These are phyloP conservation scores for Liopterus haemorrhoidalis DNA, from an alignment of 2,888 invertebrate species.

Conservation along the genomic window DNA sequence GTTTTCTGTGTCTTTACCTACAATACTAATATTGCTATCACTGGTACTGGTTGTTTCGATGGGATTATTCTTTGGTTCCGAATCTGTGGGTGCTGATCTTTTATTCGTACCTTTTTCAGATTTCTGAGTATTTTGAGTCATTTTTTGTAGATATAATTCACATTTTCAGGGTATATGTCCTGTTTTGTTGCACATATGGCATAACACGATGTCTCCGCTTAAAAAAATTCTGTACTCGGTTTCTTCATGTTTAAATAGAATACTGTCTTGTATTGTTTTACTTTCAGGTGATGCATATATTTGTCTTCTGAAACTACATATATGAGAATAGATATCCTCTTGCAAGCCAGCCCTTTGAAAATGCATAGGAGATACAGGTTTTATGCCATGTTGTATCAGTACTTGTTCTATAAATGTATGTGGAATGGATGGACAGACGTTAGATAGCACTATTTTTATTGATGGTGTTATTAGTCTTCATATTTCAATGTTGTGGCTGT, in stretches of 20 bases:
- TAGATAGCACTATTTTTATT: constrained; percentile 6
- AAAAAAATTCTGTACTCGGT: constrained; percentile 6
- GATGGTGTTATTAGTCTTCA: constrained; percentile 6
- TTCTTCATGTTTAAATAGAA: constrained; percentile 6
- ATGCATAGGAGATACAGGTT: constrained; percentile 6
- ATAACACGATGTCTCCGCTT: constrained; percentile 8
- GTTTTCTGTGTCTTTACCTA: no score
- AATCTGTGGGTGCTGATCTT: constrained; percentile 5
- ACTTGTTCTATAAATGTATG: neutral
- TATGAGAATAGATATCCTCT: constrained; percentile 4
- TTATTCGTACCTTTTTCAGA: no score
- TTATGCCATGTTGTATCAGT: constrained; percentile 2
- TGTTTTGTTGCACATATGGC: constrained; percentile 4
- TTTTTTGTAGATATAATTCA: constrained; percentile 1
- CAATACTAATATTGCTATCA: no score
- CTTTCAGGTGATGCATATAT: constrained; percentile 2
- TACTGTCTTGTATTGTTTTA: constrained; percentile 7
- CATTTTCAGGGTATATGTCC: neutral
- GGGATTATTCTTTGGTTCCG: no score
- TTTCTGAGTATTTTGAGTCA: neutral
- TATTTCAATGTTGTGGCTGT: constrained; percentile 3
- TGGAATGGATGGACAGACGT: neutral
- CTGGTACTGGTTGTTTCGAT: no score
- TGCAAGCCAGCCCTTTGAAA: constrained; percentile 1
- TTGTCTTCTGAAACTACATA: constrained; percentile 7